Evolutionary conservation across 1,140 invertebrate species (phyloP), one percentile per base, ranked within the genome.

Genomic region (Drosophila melanica): DNA sequence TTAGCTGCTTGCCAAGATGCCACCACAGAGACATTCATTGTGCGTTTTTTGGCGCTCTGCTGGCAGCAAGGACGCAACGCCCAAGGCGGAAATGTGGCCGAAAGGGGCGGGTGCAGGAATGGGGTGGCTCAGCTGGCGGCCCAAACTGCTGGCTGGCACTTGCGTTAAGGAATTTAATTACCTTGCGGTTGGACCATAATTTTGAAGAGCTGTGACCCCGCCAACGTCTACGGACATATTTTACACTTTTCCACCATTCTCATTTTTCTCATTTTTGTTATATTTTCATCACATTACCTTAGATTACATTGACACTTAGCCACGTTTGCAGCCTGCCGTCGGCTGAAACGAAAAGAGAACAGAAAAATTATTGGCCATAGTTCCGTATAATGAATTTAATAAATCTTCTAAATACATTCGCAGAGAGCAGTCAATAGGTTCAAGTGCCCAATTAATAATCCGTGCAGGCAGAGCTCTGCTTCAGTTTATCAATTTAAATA

Each of bases 91-190:
- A 37, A 59, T 67, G 48, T 12, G 39, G 60, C 23, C 45, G 16
- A 37, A 50, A 7, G 14, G 11, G 16, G 10, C 37, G 1, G 11
- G 4, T 9, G 11, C 18, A 37, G 18, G 35, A n/a, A n/a, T n/a
- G 7, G 47, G 20, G 27, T 4, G 8, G 23, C 57, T 62, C 67
- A 53, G 50, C 50, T 53, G 48, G 48, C 48, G 33, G 48, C 23
- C 48, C 48, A 76, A 76, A 59, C 76, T 75, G 71, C 69, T 70
- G 66, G 71, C 69, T 70, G 66, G 44, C 33, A 45, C 77, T 81
- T 77, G 76, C 67, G 79, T 81, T 81, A 77, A 81, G 79, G 79
- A 81, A 81, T 81, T 81, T 81, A 81, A 81, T 81, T 81, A 81
- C 79, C 79, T 77, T 81, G 79, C 69, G 79, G 79, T 81, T 47